Evolutionary conservation across 2,797 vertebrate species (phyloP).

Genomic region (Acipenser transmontanus): DNA sequence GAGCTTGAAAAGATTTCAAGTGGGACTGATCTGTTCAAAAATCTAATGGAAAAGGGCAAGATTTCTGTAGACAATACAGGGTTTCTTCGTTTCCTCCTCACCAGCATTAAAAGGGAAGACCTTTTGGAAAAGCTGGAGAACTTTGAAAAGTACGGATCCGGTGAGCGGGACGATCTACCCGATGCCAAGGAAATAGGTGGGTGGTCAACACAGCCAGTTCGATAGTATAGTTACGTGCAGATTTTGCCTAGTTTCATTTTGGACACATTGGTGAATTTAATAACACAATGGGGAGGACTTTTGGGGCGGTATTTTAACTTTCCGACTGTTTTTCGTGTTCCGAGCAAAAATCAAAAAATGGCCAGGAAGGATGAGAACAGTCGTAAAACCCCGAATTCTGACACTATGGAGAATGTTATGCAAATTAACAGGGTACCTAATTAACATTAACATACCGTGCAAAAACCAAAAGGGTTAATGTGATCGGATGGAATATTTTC

Average conservation of each 20-base stretch:
- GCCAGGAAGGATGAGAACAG: too few relatives aligned
- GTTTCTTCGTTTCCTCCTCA: conserved; percentile 33
- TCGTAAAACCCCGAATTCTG: too few relatives aligned
- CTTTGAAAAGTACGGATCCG: conserved; percentile 22
- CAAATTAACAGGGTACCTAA: too few relatives aligned
- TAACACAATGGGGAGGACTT: too few relatives aligned
- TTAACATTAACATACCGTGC: too few relatives aligned
- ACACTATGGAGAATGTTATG: too few relatives aligned
- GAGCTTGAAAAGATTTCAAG: conserved; percentile 40
- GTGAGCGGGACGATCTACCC: accelerated
- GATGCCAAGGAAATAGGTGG: conserved; percentile 52
- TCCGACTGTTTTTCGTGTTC: too few relatives aligned
- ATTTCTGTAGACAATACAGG: conserved; percentile 17
- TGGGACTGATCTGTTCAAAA: conserved; percentile 54
- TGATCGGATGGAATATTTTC: too few relatives aligned
- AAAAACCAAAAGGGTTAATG: too few relatives aligned
- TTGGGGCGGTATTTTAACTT: too few relatives aligned
- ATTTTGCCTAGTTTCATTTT: not conserved
- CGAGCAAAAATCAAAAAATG: too few relatives aligned
- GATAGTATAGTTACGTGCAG: too few relatives aligned
- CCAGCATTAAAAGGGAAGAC: conserved; percentile 34
- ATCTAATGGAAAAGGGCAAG: conserved; percentile 49
- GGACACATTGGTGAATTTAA: not conserved
- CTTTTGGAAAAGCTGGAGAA: conserved; percentile 38
- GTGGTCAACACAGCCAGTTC: not conserved